phyloP scores from a whole-genome alignment of 2,797 vertebrate genomes.

The Cynopterus sphinx region DNA sequence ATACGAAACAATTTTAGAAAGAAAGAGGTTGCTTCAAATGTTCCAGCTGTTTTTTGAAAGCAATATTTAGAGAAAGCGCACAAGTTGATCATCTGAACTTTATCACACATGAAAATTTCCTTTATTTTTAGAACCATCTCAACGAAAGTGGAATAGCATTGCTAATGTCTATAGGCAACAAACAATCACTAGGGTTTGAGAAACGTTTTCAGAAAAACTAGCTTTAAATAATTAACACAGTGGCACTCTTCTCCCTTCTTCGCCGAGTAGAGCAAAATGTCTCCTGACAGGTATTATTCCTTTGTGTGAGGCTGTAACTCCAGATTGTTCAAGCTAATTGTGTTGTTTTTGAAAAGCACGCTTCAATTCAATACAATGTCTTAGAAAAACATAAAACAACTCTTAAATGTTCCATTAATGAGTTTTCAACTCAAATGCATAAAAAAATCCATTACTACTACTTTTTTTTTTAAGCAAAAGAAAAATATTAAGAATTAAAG shows the following conservation, averaged over 20 bases:
- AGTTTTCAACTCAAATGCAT: not conserved
- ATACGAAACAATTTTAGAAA: not conserved
- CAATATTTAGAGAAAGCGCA: not conserved
- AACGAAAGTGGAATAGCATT: not conserved
- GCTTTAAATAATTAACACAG: conserved; percentile 68
- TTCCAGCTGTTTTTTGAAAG: not conserved
- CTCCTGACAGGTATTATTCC: conserved; percentile 44
- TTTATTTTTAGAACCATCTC: conserved; percentile 31
- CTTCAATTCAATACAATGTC: not conserved
- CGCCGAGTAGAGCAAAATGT: conserved; percentile 2
- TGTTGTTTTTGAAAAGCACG: not conserved
- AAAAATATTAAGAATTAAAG: not conserved
- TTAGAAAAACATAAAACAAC: not conserved
- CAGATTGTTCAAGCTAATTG: not conserved
- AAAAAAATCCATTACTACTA: not conserved
- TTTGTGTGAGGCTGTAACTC: not conserved
- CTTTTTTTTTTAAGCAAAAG: not conserved
- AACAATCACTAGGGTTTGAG: not conserved
- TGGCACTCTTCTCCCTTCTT: not conserved
- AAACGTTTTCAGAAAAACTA: conserved; percentile 49
- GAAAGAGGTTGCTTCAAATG: not conserved
- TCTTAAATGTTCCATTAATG: not conserved
- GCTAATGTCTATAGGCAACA: not conserved
- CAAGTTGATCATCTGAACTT: not conserved
- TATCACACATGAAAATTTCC: not conserved